Conservation (phyloP, 2,888 invertebrate species). For the Drosophila engyochracea region DNA sequence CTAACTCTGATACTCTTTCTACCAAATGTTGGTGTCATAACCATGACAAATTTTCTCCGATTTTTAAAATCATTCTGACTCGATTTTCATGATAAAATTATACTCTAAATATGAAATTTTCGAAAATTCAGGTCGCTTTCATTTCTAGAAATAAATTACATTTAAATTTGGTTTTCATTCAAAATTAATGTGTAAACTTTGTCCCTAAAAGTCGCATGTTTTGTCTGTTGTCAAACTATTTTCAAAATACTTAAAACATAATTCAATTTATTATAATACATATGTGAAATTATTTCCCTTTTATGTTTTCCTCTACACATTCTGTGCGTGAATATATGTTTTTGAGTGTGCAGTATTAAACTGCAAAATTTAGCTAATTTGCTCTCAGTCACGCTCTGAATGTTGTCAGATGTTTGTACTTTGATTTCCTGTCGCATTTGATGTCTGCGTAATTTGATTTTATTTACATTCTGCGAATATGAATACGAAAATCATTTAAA, state of each 20-base stretch:
- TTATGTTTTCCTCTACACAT: not conserved
- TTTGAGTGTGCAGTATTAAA: conserved; percentile 19
- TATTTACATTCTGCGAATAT: conserved; percentile 17
- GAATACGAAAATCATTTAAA: conserved; percentile 27
- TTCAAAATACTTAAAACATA: not conserved
- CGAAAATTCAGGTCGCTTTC: too few relatives aligned
- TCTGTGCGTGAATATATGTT: conserved; percentile 1
- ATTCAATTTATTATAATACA: not conserved
- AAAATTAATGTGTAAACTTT: not conserved
- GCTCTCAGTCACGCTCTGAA: conserved; percentile 16
- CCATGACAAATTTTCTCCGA: not conserved
- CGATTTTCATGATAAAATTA: too few relatives aligned
- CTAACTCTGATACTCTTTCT: not conserved
- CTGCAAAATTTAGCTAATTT: conserved; percentile 45
- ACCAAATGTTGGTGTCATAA: not conserved
- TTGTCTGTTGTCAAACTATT: not conserved
- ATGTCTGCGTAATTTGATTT: conserved; percentile 59
- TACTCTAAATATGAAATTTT: too few relatives aligned
- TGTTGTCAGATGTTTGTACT: conserved; percentile 16
- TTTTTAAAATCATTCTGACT: not conserved
- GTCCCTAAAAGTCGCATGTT: too few relatives aligned
- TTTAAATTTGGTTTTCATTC: not conserved
- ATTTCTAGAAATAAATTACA: too few relatives aligned
- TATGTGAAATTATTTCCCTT: not conserved
- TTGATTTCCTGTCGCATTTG: conserved; percentile 57